These are phyloP conservation scores for Drosophila meridiana DNA, from an alignment of 2,888 invertebrate species.

Conservation along the genomic window DNA sequence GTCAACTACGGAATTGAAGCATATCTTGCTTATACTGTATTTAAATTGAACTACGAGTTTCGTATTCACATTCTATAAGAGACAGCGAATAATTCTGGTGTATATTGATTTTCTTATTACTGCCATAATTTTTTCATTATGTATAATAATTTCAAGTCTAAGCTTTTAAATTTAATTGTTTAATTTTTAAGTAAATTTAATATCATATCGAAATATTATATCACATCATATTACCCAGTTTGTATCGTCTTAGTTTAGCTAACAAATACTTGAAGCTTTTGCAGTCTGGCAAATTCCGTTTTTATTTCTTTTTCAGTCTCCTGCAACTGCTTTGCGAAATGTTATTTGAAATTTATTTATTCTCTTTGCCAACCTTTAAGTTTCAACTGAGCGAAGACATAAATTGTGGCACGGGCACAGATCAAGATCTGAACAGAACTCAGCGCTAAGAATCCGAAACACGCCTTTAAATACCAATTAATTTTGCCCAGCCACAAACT, in stretches of 20 bases:
- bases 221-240: neutral
- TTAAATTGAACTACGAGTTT: no score
- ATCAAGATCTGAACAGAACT: constrained; percentile 18
- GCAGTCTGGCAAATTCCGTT: neutral
- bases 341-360: neutral
- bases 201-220: no score
- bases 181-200: no score
- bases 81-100: no score
- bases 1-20: neutral
- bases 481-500: constrained; percentile 60
- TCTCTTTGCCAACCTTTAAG: neutral
- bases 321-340: constrained; percentile 11
- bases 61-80: no score
- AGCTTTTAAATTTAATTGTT: no score
- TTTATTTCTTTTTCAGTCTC: neutral
- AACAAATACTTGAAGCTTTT: neutral
- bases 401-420: constrained; percentile 32
- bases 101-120: no score
- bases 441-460: constrained; percentile 43
- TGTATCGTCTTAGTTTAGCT: neutral
- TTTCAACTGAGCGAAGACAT: constrained; percentile 20
- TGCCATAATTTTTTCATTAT: no score
- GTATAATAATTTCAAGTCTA: no score
- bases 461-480: constrained; percentile 74
- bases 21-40: neutral